Conservation (phyloP, 1,140 invertebrate genomes). For the Zaprionus kolodkinae region DNA sequence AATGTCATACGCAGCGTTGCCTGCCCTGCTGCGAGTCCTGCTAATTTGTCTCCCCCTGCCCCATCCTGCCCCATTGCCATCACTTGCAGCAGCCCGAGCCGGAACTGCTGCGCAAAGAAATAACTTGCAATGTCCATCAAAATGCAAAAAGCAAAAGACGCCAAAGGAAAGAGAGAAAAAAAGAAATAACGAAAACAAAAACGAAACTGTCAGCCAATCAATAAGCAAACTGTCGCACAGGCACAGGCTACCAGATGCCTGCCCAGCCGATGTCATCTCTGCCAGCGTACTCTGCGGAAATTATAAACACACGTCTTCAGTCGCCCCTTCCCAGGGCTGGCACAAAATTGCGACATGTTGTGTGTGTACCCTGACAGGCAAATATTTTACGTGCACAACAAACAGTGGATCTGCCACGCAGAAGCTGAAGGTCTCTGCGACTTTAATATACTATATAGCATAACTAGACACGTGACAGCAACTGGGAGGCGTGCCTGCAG, state of each 20-base stretch:
- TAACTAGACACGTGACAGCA: conserved; percentile 1
- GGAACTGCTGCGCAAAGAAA: conserved; percentile 6
- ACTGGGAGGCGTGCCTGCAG: not conserved
- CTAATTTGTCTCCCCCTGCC: not conserved
- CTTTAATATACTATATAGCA: conserved; percentile 13
- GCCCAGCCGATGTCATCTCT: conserved; percentile 17
- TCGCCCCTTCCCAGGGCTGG: not conserved
- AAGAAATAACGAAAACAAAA: not conserved
- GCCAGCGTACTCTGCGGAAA: conserved; percentile 33
- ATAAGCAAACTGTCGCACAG: conserved; percentile 39
- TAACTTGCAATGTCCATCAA: conserved; percentile 3
- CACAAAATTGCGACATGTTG: conserved; percentile 38
- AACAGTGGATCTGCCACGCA: conserved; percentile 12
- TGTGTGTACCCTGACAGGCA: conserved; percentile 63
- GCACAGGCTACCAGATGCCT: conserved; percentile 6
- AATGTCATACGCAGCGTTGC: conserved; percentile 63
- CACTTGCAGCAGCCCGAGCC: not conserved
- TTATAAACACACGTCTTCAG: conserved; percentile 62
- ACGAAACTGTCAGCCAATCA: conserved; percentile 37
- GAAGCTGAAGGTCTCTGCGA: conserved; percentile 14
- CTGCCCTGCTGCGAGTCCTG: conserved; percentile 14
- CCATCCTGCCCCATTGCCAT: not conserved
- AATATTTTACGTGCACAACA: conserved; percentile 77
- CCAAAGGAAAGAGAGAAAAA: not conserved
- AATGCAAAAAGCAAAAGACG: not conserved